Evolutionary conservation across 1,140 invertebrate genomes (phyloP).

Genomic region (Sitophilus oryzae): DNA sequence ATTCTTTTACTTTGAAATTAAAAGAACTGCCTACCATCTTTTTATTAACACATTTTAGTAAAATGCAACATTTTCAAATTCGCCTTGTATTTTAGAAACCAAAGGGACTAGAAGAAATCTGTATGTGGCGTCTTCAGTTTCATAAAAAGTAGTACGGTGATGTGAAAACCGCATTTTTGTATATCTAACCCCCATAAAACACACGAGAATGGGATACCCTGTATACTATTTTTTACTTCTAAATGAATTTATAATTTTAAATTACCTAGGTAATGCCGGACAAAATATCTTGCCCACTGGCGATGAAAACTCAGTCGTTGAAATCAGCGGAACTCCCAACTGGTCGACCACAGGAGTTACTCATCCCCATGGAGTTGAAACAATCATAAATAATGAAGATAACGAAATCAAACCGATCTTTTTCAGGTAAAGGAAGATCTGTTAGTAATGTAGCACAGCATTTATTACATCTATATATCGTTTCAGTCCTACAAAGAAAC

Average conservation of each 20-base stretch:
- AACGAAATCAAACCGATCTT: slow-evolving; percentile 59
- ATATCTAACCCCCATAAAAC: too few relatives aligned
- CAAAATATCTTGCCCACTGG: slow-evolving; percentile 33
- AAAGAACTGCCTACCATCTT: too few relatives aligned
- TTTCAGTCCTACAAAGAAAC: slow-evolving; percentile 16
- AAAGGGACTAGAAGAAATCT: too few relatives aligned
- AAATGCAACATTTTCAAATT: too few relatives aligned
- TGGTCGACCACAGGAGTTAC: slow-evolving; percentile 47
- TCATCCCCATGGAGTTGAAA: slow-evolving; percentile 56
- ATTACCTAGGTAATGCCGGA: neutral
- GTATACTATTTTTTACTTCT: too few relatives aligned
- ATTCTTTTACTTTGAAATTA: too few relatives aligned
- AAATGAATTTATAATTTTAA: neutral
- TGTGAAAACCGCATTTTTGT: too few relatives aligned
- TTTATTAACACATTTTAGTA: too few relatives aligned
- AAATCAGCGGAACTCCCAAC: slow-evolving; percentile 38
- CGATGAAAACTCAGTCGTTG: slow-evolving; percentile 36
- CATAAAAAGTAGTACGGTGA: too few relatives aligned
- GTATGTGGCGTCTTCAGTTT: too few relatives aligned
- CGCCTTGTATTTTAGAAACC: too few relatives aligned
- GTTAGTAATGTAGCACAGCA: neutral
- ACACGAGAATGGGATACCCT: too few relatives aligned
- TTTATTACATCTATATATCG: neutral
- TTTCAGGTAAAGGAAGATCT: slow-evolving; percentile 45
- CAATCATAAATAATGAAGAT: slow-evolving; percentile 57